Base-by-base conservation (phyloP, 2,113 vertebrate species). In the Gila orcuttii region DNA sequence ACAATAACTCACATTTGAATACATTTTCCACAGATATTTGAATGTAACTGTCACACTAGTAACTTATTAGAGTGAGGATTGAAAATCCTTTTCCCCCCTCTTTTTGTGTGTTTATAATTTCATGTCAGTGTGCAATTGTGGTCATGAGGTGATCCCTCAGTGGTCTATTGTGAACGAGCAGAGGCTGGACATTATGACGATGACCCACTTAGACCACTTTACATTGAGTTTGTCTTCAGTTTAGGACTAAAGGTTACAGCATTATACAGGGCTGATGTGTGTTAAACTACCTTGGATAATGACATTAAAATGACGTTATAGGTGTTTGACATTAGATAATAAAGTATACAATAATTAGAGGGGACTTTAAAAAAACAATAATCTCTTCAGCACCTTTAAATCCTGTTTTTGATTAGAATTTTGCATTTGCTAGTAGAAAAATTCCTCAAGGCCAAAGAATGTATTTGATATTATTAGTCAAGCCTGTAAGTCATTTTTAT, bases 201-300 rank as follows among this genome's bases (percentile, higher is more conserved):
- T 59, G 71, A 62, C 45, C 83, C 68, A 81, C 71, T 42, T 85
- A 64, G 55, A 73, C 33, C 57, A 59, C 66, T 79, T 77, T 74
- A 45, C 68, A 45, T 6, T 79, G 55, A 74, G 62, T 57, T 83
- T 55, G 68, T 57, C 59, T 55, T 62, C 36, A 83, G 55, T 39
- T 73, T 69, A 81, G 45, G 73, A n/a, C 19, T 71, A 42, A 85
- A 71, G 55, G 39, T 81, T 78, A 79, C 73, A 74, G 69, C 69
- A 25, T 73, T 42, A 42, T 79, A 62, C 23, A 62, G 57, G 78
- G 36, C 78, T 62, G 59, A 45, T 64, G 36, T 3, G n/a, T 45
- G 59, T 25, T 28, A 28, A 80, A 60, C 21, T 15, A 12, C n/a
- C 13, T 64, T 4, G 39, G 59, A 28, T 64, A 19, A 47, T 28